Evolutionary conservation across 2,797 vertebrate species (phyloP).

Genomic region (Prunella strophiata): DNA sequence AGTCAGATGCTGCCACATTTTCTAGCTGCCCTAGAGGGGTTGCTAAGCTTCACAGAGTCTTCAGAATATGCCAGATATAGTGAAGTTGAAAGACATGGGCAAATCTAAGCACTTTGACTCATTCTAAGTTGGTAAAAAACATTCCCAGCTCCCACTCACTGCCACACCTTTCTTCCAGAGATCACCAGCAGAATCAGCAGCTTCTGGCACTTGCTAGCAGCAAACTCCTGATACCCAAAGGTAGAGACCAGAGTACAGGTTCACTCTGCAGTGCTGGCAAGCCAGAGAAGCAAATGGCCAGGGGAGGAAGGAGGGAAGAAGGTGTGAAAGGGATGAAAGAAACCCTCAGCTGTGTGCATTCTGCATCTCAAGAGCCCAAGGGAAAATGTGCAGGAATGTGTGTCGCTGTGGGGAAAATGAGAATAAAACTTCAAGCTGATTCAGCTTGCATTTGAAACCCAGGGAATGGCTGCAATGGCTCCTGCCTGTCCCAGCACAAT

Average conservation of each 20-base stretch:
- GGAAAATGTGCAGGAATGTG: neutral
- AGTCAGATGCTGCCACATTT: neutral
- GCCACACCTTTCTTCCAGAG: neutral
- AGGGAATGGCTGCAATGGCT: neutral
- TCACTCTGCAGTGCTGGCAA: neutral
- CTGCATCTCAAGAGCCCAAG: neutral
- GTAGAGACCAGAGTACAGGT: neutral
- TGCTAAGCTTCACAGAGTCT: neutral
- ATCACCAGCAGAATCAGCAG: neutral
- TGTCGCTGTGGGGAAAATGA: neutral
- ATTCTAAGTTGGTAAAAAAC: neutral
- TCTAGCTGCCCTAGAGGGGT: neutral
- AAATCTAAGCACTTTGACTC: neutral
- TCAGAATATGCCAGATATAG: neutral
- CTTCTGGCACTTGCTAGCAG: neutral
- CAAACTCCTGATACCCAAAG: neutral
- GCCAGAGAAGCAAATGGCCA: neutral
- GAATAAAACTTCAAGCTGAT: conserved; percentile 8
- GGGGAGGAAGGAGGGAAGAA: neutral
- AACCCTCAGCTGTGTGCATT: neutral
- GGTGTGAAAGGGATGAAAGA: neutral
- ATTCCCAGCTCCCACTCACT: neutral
- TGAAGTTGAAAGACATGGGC: neutral
- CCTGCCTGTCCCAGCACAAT: neutral
- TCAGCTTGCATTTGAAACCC: neutral